These are phyloP conservation scores for Bos indicus DNA, from an alignment of 2,113 vertebrate genomes.

Conservation along the genomic window DNA sequence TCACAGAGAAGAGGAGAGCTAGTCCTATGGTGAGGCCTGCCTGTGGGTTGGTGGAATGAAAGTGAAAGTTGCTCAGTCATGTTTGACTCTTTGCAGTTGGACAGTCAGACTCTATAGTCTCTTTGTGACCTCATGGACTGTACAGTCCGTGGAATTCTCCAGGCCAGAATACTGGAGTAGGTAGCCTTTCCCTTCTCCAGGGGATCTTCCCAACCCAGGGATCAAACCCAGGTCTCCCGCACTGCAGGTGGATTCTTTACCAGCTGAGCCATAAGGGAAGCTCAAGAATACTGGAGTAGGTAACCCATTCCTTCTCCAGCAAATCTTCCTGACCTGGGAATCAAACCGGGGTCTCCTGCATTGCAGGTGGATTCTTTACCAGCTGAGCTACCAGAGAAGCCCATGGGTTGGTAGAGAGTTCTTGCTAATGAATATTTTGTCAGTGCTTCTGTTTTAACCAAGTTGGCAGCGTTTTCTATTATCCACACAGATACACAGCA, in stretches of 20 bases:
- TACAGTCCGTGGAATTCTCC: neutral
- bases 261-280: neutral
- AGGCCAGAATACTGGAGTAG: neutral
- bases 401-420: neutral
- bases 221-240: neutral
- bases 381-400: neutral
- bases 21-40: slow-evolving; percentile 55
- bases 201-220: neutral
- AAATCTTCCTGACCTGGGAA: neutral
- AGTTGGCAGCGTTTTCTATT: slow-evolving; percentile 39
- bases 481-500: neutral
- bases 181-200: neutral
- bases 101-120: neutral
- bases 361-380: neutral
- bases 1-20: slow-evolving; percentile 43
- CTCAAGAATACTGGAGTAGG: neutral
- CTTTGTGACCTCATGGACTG: too few species aligned
- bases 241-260: neutral
- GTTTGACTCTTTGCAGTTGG: neutral
- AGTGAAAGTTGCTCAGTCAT: neutral
- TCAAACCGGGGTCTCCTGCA: neutral
- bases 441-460: neutral
- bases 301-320: neutral
- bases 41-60: slow-evolving; percentile 38
- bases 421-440: slow-evolving; percentile 57